Base-by-base conservation (phyloP, 23 tunicate species). In the Phallusia fumigata region DNA sequence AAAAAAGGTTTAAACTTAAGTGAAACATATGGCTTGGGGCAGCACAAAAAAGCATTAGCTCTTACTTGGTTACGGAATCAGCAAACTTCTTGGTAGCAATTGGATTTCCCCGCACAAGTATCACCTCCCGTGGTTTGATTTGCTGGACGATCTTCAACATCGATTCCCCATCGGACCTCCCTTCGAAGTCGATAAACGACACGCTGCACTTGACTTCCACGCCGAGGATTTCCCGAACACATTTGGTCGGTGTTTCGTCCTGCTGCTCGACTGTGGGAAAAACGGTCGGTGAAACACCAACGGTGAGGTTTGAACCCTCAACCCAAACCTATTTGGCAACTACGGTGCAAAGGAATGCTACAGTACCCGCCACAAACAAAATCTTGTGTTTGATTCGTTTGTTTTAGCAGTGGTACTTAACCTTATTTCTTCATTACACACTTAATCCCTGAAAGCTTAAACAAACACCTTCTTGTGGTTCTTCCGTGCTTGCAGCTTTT, bases 141-240 rank as follows among this genome's bases (percentile, higher is more conserved):
- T 88, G 92, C 58, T 88, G 88, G 36, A 96, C 84, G 53, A 96
- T 90, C 65, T 96, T 88, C 51, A 91, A 74, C 90, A 90, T 91
- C 26, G 99, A 96, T 64, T 91, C 96, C 6, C 99, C 99, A 44
- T 96, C 96, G 0, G 90, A 83, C 31, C 99, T 72, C 12, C 99
- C 99, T 82, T 96, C 99, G 79, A 90, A 96, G 76, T 96, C 99
- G 84, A 96, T 96, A 89, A 87, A 96, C 0, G 96, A 52, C 28
- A 96, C 85, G 47, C 80, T 76, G 75, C 99, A 96, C 72, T 91
- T 90, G 30, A 96, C 83, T 44, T 88, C 92, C 21, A 96, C 19
- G 0, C 65, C 53, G 21, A 76, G 72, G 22, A 36, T 53, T 76
- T 88, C 90, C 0, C 74, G 52, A 78, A 96, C 87, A 79, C 93